Evolutionary conservation across 2,888 invertebrate species (phyloP).

Genomic region (Eustalomyia histrio): DNA sequence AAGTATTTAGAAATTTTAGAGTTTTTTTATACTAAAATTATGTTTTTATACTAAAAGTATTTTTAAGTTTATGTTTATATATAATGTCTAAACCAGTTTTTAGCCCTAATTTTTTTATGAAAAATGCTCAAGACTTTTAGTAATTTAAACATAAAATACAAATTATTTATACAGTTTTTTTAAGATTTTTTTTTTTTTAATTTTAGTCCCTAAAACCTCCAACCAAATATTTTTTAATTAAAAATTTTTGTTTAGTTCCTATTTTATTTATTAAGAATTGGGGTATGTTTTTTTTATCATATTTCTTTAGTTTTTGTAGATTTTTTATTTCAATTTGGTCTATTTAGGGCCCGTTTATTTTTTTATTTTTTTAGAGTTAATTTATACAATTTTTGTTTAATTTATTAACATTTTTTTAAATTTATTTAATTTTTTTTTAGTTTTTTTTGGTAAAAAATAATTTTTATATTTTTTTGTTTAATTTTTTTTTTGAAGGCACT

Average conservation of each 20-base stretch:
- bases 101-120: constrained; percentile 62
- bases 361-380: constrained; percentile 82
- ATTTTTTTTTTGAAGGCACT: constrained; percentile 89
- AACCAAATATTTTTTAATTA: constrained; percentile 44
- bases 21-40: constrained; percentile 49
- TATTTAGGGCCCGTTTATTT: constrained; percentile 91
- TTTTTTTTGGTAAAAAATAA: constrained; percentile 89
- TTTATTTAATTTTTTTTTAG: constrained; percentile 82
- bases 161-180: constrained; percentile 42
- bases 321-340: constrained; percentile 80
- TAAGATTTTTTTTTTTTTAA: background rate
- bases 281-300: constrained; percentile 21
- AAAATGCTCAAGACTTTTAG: constrained; percentile 40
- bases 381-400: constrained; percentile 83
- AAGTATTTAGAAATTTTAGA: constrained; percentile 39
- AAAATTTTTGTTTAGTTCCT: constrained; percentile 54
- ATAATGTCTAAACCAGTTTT: constrained; percentile 63
- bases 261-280: constrained; percentile 48
- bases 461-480: constrained; percentile 78
- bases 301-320: constrained; percentile 56
- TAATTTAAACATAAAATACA: constrained; percentile 10
- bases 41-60: constrained; percentile 48
- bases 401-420: constrained; percentile 81
- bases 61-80: constrained; percentile 37
- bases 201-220: constrained; percentile 34